Base-by-base conservation (phyloP, 2,797 vertebrate genomes). In the Pipistrellus kuhlii region DNA sequence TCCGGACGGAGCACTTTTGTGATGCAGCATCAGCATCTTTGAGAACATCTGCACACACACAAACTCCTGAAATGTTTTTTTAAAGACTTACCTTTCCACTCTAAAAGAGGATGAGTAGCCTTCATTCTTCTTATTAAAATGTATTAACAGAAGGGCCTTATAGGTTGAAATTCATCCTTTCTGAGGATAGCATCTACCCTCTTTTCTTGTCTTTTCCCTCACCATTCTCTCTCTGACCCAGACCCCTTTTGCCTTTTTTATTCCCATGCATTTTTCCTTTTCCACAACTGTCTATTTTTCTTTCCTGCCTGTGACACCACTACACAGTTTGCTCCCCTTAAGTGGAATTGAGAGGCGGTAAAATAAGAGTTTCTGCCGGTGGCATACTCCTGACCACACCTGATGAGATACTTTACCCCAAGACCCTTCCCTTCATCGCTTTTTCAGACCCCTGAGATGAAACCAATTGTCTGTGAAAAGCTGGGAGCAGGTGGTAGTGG, bases 371-470 rank as follows among this genome's bases (percentile, higher is more conserved):
- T 51, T 48, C 15, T 44, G 32, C 20, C 23, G 17, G 5, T 41
- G 5, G 30, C 44, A 38, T n/a, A 53, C 48, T 57, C 18, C 38
- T 55, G 85, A 81, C 8, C 18, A 55, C 46, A 73, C 25, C 32
- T 46, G 78, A 73, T 69, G 51, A 91, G 98, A 98, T 17, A 14
- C 46, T 84, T 44, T 53, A 48, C 25, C 25, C 48, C 41, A 27
- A 32, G 25, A 41, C 17, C 55, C 72, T 44, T 57, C 66, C 55
- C 72, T 44, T 57, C 66, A 44, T 48, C 27, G 44, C 48, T 88
- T 75, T 75, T 44, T 59, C 53, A 85, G 46, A 38, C 13, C 15
- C 20, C 48, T 85, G 27, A 57, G 27, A 73, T 46, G 18, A 88
- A 68, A 35, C 44, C 57, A 69, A 73, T 23, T 13, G 0, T 68